A percentile compares a stretch with the other conserved stretches of the same genome.
Conservation (phyloP, 2,113 vertebrate species). For the Montifringilla adamsi region DNA sequence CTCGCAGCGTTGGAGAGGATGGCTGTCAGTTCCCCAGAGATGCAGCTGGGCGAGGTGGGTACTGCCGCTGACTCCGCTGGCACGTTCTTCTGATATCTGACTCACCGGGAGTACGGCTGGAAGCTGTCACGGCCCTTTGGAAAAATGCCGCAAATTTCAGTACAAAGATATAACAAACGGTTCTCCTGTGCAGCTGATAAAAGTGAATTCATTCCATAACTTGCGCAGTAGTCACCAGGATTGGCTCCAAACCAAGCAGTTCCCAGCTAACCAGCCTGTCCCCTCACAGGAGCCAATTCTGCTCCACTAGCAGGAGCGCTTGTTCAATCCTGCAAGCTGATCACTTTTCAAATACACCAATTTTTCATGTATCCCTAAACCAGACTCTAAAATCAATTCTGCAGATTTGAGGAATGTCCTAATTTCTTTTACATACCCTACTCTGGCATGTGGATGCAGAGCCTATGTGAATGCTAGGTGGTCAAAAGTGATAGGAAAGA, state of each 20-base stretch:
- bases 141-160: not conserved
- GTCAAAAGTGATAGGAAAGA: not conserved
- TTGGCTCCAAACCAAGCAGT: not conserved
- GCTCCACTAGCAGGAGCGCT: not conserved
- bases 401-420: not conserved
- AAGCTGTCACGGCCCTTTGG: not conserved
- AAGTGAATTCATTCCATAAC: not conserved
- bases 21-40: not conserved
- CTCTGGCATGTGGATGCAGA: not conserved
- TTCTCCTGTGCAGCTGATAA: not conserved
- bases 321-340: not conserved
- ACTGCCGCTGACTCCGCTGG: not conserved
- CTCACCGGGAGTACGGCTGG: not conserved
- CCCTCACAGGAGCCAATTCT: not conserved
- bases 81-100: fast-evolving
- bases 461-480: not conserved
- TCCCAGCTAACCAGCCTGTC: not conserved
- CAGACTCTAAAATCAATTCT: not conserved
- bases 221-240: not conserved
- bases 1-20: not conserved
- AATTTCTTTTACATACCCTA: not conserved
- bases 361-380: not conserved
- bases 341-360: not conserved
- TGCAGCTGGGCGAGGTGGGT: fast-evolving
- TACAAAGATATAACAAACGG: not conserved